These are phyloP conservation scores for Gastrophryne carolinensis DNA, from an alignment of 2,797 vertebrate species.

Conservation along the genomic window DNA sequence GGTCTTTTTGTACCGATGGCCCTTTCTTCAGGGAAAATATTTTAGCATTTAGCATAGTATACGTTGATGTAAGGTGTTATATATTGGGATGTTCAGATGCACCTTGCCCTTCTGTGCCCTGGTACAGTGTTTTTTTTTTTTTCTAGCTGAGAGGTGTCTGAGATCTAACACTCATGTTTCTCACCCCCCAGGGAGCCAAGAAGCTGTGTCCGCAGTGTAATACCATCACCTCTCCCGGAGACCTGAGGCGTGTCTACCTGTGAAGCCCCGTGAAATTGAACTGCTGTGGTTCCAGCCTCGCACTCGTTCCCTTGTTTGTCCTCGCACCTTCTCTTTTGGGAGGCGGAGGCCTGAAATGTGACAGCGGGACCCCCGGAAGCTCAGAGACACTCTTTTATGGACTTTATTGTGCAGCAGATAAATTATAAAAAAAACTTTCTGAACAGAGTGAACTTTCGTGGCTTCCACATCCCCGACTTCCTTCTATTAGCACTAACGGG, in stretches of 20 bases:
- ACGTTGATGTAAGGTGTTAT: too few species aligned
- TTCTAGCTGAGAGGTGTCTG: too few species aligned
- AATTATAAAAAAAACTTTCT: neutral
- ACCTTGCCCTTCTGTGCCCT: too few species aligned
- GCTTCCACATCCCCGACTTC: slow-evolving; percentile 19
- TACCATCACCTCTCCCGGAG: slow-evolving; percentile 98
- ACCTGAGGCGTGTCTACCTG: slow-evolving; percentile 97
- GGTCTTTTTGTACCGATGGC: too few species aligned
- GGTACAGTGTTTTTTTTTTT: too few species aligned
- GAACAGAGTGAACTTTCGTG: neutral
- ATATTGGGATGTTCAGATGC: too few species aligned
- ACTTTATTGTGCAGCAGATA: slow-evolving; percentile 1
- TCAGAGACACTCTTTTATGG: slow-evolving; percentile 3
- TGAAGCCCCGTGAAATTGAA: slow-evolving; percentile 71
- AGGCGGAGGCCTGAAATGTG: slow-evolving; percentile 8
- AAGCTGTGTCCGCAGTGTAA: slow-evolving; percentile 99
- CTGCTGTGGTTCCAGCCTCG: slow-evolving; percentile 30
- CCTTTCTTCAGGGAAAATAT: too few species aligned
- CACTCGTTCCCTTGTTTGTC: neutral
- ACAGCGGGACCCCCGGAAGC: neutral
- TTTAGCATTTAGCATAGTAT: too few species aligned
- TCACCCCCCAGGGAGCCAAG: slow-evolving; percentile 87
- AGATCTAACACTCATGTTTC: slow-evolving; percentile 8
- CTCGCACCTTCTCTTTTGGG: slow-evolving; percentile 12
- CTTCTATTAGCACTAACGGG: slow-evolving; percentile 15